phyloP scores from a whole-genome alignment of 2,113 vertebrate genomes.

The Alethe castanea region DNA sequence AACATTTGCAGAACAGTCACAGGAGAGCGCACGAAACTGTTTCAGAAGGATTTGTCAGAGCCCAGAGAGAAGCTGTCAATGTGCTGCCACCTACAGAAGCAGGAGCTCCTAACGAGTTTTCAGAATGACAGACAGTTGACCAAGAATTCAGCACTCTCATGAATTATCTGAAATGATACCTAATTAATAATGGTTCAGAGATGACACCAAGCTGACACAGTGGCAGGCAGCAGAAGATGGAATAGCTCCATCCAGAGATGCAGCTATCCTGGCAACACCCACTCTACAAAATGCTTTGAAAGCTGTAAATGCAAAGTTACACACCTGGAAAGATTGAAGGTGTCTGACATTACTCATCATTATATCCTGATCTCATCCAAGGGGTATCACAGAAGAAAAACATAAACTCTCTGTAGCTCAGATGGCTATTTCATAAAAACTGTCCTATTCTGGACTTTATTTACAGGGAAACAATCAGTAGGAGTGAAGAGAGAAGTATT shows the following conservation, averaged over 20 bases:
- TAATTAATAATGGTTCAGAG: not conserved
- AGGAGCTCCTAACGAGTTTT: not conserved
- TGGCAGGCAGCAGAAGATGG: not conserved
- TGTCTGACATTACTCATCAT: not conserved
- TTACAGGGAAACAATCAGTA: not conserved
- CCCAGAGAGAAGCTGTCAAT: not conserved
- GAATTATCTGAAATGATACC: not conserved
- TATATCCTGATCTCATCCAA: not conserved
- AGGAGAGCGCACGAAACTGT: accelerated
- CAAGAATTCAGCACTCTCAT: not conserved
- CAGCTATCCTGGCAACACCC: not conserved
- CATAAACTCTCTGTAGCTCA: not conserved
- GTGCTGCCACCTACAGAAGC: constrained; percentile 27
- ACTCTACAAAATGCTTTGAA: not conserved
- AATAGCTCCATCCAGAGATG: not conserved
- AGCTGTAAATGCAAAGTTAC: not conserved
- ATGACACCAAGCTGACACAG: not conserved
- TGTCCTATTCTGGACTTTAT: not conserved
- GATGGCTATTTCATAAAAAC: not conserved
- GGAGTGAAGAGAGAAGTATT: not conserved
- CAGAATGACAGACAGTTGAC: not conserved
- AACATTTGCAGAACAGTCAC: not conserved
- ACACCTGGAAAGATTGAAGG: not conserved
- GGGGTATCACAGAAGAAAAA: not conserved
- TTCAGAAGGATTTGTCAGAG: not conserved